Evolutionary conservation across 2,797 vertebrate species (phyloP).

Genomic region (Tapera naevia): DNA sequence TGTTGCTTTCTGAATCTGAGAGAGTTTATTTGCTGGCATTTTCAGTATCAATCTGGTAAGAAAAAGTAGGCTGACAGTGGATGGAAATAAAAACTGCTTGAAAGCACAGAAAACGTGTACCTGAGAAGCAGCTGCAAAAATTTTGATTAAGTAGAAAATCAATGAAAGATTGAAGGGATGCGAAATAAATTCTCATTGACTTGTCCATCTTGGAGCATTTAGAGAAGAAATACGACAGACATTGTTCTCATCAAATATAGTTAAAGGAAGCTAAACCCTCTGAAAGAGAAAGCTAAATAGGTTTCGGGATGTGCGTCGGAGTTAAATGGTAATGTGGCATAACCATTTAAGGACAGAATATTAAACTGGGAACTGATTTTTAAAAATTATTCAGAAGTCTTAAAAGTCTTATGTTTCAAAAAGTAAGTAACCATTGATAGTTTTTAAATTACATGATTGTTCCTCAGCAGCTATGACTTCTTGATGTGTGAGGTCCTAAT

Average conservation of each 20-base stretch:
- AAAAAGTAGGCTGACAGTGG: background rate
- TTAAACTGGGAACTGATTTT: background rate
- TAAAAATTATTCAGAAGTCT: background rate
- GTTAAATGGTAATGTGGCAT: background rate
- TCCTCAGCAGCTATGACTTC: background rate
- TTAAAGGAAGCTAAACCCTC: background rate
- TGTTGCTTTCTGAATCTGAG: too few species aligned
- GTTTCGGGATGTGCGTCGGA: background rate
- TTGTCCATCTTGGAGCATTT: background rate
- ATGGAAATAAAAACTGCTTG: background rate
- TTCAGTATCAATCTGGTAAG: too few species aligned
- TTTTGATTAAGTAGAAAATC: too few species aligned
- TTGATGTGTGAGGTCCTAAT: background rate
- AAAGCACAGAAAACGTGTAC: accelerated
- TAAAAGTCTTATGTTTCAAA: background rate
- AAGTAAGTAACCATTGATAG: background rate
- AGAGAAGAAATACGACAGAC: background rate
- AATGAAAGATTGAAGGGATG: too few species aligned
- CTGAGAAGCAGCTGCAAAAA: background rate
- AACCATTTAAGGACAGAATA: background rate
- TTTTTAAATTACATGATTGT: background rate
- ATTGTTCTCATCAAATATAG: background rate
- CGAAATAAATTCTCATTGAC: background rate
- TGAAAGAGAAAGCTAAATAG: background rate
- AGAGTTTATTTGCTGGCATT: too few species aligned